Conservation (phyloP, 2,888 invertebrate genomes). For the Trichacis sp. region DNA sequence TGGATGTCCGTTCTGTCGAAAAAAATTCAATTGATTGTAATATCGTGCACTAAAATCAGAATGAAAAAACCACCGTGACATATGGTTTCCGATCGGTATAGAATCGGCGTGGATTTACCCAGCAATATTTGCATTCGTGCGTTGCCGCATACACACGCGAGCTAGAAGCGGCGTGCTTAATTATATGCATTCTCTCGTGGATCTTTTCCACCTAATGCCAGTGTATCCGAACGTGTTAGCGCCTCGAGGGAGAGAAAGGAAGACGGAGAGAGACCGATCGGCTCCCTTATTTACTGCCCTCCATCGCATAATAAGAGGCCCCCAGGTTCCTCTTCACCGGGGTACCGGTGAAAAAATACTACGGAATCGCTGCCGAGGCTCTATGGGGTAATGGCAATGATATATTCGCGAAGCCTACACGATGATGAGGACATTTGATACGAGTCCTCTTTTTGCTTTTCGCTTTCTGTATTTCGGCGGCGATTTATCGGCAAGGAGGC, state of each 20-base stretch:
- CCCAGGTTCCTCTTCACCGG: constrained; percentile 5
- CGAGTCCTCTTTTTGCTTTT: no score
- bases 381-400: not conserved
- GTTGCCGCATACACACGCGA: constrained; percentile 45
- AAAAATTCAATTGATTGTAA: no score
- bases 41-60: no score
- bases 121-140: constrained; percentile 44
- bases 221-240: constrained; percentile 53
- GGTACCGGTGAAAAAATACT: not conserved
- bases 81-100: no score
- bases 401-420: no score
- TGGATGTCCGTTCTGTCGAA: no score
- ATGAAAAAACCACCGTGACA: no score
- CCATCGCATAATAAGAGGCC: constrained; percentile 46
- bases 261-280: constrained; percentile 31
- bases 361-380: constrained; percentile 2
- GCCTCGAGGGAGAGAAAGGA: constrained; percentile 30
- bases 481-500: no score
- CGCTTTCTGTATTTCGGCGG: no score
- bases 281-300: constrained; percentile 52
- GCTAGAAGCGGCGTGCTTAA: constrained; percentile 52
- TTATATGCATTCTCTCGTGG: constrained; percentile 61
- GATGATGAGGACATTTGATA: no score
- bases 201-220: constrained; percentile 55
- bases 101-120: no score